These are phyloP conservation scores for Nycteola revayana DNA, from an alignment of 2,888 invertebrate genomes.

Conservation along the genomic window DNA sequence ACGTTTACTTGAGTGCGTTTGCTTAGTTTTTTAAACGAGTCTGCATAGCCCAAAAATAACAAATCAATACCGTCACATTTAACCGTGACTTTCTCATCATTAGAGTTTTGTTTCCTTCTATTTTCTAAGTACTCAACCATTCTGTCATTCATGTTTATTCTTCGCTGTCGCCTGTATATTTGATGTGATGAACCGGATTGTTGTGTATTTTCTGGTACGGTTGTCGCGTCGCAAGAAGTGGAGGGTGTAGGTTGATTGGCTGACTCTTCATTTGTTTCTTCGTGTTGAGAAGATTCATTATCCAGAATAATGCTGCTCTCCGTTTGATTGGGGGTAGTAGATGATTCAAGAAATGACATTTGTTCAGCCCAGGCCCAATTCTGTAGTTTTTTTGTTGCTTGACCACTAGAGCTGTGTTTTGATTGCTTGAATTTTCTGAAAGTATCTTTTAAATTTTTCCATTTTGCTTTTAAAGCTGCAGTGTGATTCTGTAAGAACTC, in stretches of 20 bases:
- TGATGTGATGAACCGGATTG: conserved; percentile 5
- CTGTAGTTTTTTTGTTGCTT: conserved; percentile 6
- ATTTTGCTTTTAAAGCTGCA: conserved; percentile 6
- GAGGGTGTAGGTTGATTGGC: conserved; percentile 5
- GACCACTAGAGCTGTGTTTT: conserved; percentile 3
- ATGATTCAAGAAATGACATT: conserved; percentile 7
- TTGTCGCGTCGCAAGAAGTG: conserved; percentile 4
- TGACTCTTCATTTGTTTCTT: conserved; percentile 7
- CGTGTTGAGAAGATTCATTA: conserved; percentile 6
- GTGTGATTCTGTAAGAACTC: too few relatives aligned
- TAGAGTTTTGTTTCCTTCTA: too few relatives aligned
- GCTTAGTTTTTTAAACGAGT: too few relatives aligned
- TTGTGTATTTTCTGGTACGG: conserved; percentile 4
- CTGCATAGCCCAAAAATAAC: too few relatives aligned
- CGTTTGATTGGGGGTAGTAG: conserved; percentile 5
- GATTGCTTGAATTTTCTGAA: conserved; percentile 6
- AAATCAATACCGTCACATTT: too few relatives aligned
- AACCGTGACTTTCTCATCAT: too few relatives aligned
- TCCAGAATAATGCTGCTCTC: conserved; percentile 6
- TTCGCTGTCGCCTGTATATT: conserved; percentile 7
- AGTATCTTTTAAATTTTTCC: conserved; percentile 7
- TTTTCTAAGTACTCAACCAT: too few relatives aligned
- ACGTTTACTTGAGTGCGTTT: too few relatives aligned
- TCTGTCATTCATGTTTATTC: too few relatives aligned
- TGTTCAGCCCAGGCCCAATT: conserved; percentile 5